Evolutionary conservation across 2,113 vertebrate genomes (phyloP).

Genomic region (Apus apus): DNA sequence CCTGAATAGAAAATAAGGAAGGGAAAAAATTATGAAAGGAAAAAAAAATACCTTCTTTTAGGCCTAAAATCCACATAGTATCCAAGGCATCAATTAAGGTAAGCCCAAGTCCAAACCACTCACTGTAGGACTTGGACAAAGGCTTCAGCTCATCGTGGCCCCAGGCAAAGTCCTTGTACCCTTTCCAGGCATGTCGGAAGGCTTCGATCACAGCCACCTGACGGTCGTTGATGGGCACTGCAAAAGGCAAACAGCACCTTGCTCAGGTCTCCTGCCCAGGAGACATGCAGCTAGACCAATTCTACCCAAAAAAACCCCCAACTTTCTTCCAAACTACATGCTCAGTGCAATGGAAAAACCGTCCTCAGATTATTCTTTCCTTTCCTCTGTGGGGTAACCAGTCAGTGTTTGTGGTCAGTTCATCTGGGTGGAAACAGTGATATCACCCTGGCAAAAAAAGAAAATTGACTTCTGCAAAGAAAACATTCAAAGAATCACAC

Average conservation of each 20-base stretch:
- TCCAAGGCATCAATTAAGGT: slow-evolving; percentile 94
- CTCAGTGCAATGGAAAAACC: background rate
- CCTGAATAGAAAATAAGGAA: background rate
- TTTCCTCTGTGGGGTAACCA: background rate
- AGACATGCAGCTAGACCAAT: background rate
- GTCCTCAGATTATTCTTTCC: background rate
- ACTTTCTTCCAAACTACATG: background rate
- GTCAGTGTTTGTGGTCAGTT: background rate
- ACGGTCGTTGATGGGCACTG: slow-evolving; percentile 69
- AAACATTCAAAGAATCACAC: background rate
- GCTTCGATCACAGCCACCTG: slow-evolving; percentile 86
- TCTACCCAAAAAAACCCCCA: background rate
- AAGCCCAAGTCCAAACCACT: slow-evolving; percentile 96
- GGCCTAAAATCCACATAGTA: slow-evolving; percentile 96
- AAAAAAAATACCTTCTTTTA: slow-evolving; percentile 85
- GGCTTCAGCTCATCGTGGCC: slow-evolving; percentile 96
- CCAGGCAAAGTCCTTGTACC: slow-evolving; percentile 91
- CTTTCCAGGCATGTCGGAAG: slow-evolving; percentile 93
- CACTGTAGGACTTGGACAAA: slow-evolving; percentile 87
- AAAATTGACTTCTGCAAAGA: background rate
- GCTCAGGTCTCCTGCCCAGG: background rate
- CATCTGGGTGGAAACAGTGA: background rate
- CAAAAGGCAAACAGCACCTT: background rate
- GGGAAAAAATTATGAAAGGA: background rate
- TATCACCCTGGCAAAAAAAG: background rate